Evolutionary conservation across 1,140 invertebrate species (phyloP).

Genomic region (Ladona fulva): DNA sequence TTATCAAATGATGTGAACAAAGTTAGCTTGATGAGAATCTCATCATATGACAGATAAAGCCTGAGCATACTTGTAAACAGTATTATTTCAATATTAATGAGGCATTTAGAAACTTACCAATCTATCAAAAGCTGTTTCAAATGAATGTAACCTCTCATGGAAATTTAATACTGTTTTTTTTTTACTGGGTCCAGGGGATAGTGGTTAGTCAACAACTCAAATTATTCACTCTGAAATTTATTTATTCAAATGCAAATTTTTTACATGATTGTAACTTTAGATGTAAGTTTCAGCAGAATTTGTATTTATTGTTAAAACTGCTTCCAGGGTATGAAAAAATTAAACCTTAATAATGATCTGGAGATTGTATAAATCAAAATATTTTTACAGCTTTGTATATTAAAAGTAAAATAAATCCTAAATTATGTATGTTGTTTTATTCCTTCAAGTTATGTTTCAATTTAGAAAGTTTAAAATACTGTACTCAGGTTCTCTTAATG

Average conservation of each 20-base stretch:
- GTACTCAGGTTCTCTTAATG: too few relatives aligned
- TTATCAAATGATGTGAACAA: background rate
- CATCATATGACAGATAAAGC: background rate
- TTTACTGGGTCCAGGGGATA: too few relatives aligned
- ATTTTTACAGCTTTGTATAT: constrained; percentile 3
- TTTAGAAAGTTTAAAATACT: too few relatives aligned
- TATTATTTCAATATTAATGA: background rate
- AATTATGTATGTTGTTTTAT: too few relatives aligned
- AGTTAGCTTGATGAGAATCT: constrained; percentile 1
- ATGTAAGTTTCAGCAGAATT: background rate
- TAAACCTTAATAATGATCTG: background rate
- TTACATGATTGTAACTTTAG: background rate
- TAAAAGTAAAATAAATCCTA: background rate
- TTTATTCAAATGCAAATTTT: background rate
- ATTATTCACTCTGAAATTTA: background rate
- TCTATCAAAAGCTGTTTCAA: background rate
- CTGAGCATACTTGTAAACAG: background rate
- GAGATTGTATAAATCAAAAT: constrained; percentile 8
- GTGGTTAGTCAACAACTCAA: background rate
- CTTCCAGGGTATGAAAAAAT: background rate
- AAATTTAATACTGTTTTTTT: background rate
- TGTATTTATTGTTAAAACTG: background rate
- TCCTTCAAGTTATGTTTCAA: too few relatives aligned
- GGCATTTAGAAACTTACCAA: background rate
- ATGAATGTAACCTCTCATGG: background rate